phyloP scores from a whole-genome alignment of 2,113 vertebrate species.

The Heterocephalus glaber region DNA sequence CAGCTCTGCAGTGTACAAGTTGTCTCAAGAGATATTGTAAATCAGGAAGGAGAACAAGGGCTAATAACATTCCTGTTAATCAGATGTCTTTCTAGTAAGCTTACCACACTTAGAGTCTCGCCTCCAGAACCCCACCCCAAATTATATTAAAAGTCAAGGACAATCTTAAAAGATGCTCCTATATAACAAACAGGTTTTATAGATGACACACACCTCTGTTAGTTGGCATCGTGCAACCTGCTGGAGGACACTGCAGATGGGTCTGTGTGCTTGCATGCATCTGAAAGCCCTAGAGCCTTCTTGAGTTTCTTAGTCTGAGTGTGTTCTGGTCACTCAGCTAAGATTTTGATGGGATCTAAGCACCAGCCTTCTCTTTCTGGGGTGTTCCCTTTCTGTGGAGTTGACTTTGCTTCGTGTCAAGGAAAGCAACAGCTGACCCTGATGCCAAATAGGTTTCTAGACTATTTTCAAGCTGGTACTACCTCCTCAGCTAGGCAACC shows the following conservation, averaged over 20 bases:
- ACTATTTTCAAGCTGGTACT: background rate
- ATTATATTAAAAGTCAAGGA: background rate
- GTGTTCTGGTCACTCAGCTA: background rate
- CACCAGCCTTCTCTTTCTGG: background rate
- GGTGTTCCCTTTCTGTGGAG: background rate
- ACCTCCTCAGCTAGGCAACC: background rate
- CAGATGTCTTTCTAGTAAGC: background rate
- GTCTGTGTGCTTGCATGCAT: fast-evolving
- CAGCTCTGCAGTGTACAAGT: background rate
- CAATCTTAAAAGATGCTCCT: background rate
- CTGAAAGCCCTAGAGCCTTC: background rate
- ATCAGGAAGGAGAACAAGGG: background rate
- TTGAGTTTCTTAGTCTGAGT: background rate
- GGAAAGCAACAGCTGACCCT: background rate
- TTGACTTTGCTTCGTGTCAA: background rate
- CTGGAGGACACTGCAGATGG: background rate
- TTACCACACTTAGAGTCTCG: background rate
- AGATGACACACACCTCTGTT: background rate
- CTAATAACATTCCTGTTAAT: background rate
- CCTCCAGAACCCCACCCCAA: background rate
- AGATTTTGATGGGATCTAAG: background rate
- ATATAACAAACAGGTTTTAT: background rate
- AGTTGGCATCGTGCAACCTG: background rate
- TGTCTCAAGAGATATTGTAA: background rate
- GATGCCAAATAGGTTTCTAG: background rate